phyloP scores from a whole-genome alignment of 92 coral and sea anemone species.

The Zoanthus gigantus region DNA sequence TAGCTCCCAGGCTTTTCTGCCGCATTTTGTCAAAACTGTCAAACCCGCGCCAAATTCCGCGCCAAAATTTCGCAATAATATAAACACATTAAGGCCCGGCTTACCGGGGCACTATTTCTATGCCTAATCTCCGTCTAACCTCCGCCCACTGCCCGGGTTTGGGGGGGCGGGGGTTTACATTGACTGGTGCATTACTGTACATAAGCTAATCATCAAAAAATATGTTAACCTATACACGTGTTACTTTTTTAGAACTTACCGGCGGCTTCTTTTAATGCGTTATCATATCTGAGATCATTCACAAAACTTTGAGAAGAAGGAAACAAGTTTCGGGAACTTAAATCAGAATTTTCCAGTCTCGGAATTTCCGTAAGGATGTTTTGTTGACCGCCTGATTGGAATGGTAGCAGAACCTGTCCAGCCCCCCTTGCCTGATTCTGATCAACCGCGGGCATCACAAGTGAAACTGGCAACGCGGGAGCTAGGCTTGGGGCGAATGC shows the following conservation, averaged over 20 bases:
- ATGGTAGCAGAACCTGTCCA: constrained; percentile 15
- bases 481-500: constrained; percentile 19
- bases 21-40: too few species aligned
- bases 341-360: background rate
- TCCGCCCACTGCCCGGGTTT: too few species aligned
- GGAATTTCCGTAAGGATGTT: background rate
- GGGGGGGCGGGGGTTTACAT: too few species aligned
- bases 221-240: too few species aligned
- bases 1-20: too few species aligned
- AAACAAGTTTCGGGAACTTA: constrained; percentile 7
- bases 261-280: constrained; percentile 37
- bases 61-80: too few species aligned
- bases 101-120: too few species aligned
- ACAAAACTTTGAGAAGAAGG: background rate
- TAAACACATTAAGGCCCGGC: too few species aligned
- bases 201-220: too few species aligned
- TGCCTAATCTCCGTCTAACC: too few species aligned
- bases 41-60: too few species aligned
- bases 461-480: constrained; percentile 10
- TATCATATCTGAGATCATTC: constrained; percentile 27
- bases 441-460: background rate
- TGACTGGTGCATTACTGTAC: too few species aligned
- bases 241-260: background rate
- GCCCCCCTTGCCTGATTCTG: background rate
- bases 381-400: constrained; percentile 18